These are phyloP conservation scores for Tichodroma muraria DNA, from an alignment of 2,113 vertebrate genomes.

Conservation along the genomic window DNA sequence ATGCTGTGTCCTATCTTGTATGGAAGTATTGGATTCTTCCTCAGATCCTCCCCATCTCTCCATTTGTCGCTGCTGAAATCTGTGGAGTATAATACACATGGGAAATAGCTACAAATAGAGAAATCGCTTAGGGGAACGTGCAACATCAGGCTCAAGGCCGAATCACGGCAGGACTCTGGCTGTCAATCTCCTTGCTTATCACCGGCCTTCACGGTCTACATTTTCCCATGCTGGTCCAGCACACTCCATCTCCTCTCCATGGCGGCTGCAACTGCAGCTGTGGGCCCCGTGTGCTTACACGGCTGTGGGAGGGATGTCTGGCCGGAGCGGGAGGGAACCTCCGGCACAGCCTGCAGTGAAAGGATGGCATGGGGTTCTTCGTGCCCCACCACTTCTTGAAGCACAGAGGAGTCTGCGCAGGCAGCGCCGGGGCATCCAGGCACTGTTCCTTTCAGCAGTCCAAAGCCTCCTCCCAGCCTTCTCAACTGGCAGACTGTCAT, in stretches of 20 bases:
- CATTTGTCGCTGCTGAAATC: background rate
- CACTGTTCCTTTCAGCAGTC: background rate
- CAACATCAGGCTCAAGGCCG: background rate
- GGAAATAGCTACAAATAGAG: background rate
- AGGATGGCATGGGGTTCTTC: fast-evolving
- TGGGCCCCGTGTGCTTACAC: fast-evolving
- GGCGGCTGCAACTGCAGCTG: background rate
- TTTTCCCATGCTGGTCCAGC: background rate
- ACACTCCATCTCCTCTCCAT: too few relatives aligned
- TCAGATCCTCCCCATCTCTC: too few relatives aligned
- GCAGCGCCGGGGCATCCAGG: fast-evolving
- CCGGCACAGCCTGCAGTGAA: too few relatives aligned
- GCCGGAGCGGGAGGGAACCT: too few relatives aligned
- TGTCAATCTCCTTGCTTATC: too few relatives aligned
- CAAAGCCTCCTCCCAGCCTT: background rate
- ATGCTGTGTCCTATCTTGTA: fast-evolving
- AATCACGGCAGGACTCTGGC: background rate
- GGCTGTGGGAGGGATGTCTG: too few relatives aligned
- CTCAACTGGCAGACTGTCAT: fast-evolving
- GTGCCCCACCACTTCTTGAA: background rate
- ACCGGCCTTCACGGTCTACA: fast-evolving
- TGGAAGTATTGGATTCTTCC: background rate
- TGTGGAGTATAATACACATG: fast-evolving
- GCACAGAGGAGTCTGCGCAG: fast-evolving
- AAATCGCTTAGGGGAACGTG: background rate